Conservation (phyloP, 2,888 invertebrate genomes). For the Apamea anceps region DNA sequence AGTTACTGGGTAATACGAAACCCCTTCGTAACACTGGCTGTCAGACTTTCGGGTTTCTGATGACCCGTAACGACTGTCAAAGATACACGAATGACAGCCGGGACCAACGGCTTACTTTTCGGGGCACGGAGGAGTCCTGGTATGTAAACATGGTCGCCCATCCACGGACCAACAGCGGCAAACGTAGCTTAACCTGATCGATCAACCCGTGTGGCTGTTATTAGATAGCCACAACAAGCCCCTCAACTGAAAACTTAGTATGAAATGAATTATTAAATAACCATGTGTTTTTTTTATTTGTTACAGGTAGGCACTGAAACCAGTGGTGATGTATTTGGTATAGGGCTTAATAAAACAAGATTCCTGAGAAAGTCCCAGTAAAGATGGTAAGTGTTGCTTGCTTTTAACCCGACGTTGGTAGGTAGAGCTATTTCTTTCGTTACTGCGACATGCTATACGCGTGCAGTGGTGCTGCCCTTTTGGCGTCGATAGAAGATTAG, state of each 20-base stretch:
- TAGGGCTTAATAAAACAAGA: background rate
- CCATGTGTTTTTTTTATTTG: background rate
- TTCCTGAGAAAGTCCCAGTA: background rate
- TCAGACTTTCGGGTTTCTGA: too few relatives aligned
- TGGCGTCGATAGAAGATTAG: background rate
- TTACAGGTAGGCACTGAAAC: constrained; percentile 23
- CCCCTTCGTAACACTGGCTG: too few relatives aligned
- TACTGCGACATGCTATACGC: background rate
- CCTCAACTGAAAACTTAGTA: background rate
- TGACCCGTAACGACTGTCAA: too few relatives aligned
- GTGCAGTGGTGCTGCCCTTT: background rate
- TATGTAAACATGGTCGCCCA: too few relatives aligned
- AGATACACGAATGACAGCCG: too few relatives aligned
- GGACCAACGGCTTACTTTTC: too few relatives aligned
- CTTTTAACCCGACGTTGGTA: background rate
- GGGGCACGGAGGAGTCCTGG: too few relatives aligned
- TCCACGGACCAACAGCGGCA: too few relatives aligned
- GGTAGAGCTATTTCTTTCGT: background rate
- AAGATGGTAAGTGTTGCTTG: background rate
- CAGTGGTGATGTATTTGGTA: background rate
- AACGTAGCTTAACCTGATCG: too few relatives aligned
- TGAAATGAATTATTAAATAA: background rate
- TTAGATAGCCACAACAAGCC: too few relatives aligned
- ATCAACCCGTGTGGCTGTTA: too few relatives aligned
- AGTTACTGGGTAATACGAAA: too few relatives aligned